phyloP scores from a whole-genome alignment of 2,888 invertebrate species.

The Erebia aethiops region DNA sequence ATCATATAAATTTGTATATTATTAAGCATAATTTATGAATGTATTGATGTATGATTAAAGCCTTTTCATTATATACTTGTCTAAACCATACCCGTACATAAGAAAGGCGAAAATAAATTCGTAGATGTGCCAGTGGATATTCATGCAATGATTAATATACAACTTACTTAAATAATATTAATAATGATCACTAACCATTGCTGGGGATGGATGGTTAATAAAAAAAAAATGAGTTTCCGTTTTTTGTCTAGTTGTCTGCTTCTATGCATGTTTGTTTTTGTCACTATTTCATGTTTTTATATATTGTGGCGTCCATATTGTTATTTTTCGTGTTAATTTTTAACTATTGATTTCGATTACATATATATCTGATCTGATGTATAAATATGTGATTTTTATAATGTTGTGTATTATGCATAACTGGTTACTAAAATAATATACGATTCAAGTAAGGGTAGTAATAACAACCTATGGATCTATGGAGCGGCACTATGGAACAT shows the following conservation, averaged over 20 bases:
- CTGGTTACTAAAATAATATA: no score
- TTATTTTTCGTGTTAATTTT: constrained; percentile 19
- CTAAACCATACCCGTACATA: constrained; percentile 23
- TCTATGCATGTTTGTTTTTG: constrained; percentile 66
- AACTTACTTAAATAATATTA: neutral
- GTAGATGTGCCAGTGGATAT: neutral
- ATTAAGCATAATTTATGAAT: neutral
- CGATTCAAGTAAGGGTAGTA: no score
- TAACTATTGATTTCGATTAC: neutral
- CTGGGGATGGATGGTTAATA: neutral
- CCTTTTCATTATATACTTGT: constrained; percentile 25
- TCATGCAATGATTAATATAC: neutral
- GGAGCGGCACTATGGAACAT: no score
- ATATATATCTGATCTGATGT: neutral
- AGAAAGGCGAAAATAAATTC: constrained; percentile 51
- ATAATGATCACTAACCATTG: constrained; percentile 2
- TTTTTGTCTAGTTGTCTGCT: constrained; percentile 58
- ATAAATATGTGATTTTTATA: no score
- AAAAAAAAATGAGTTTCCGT: constrained; percentile 43
- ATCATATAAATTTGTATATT: neutral
- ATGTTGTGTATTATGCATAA: no score
- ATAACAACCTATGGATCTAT: no score
- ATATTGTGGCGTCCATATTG: constrained; percentile 49
- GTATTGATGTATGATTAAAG: neutral
- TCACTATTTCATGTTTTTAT: constrained; percentile 38